Conservation (phyloP, 2,888 invertebrate species). For the Idaea dimidiata region DNA sequence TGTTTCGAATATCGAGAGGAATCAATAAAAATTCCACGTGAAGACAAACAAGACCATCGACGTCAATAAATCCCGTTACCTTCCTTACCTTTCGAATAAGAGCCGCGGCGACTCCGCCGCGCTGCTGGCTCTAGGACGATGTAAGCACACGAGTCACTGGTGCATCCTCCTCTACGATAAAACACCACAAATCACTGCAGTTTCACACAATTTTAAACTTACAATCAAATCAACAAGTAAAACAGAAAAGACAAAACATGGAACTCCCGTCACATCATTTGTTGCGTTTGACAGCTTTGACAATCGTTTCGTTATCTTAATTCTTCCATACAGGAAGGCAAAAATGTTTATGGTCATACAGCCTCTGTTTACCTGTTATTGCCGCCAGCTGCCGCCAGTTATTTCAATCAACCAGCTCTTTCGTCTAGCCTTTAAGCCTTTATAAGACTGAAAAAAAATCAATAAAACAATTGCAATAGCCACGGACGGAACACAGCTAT, state of each 20-base stretch:
- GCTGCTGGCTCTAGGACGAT: slow-evolving; percentile 35
- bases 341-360: not conserved
- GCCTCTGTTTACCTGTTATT: not conserved
- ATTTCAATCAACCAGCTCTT: too few relatives aligned
- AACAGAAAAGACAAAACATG: slow-evolving; percentile 66
- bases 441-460: too few relatives aligned
- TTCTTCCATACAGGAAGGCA: not conserved
- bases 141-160: slow-evolving; percentile 45
- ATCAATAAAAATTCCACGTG: slow-evolving; percentile 41
- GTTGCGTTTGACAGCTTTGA: slow-evolving; percentile 31
- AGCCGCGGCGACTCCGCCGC: slow-evolving; percentile 43
- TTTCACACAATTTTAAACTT: slow-evolving; percentile 49
- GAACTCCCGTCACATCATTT: slow-evolving; percentile 62
- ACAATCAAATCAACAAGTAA: slow-evolving; percentile 75
- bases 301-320: slow-evolving; percentile 17
- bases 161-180: slow-evolving; percentile 48
- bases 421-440: too few relatives aligned
- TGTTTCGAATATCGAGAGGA: slow-evolving; percentile 12
- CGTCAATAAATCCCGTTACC: slow-evolving; percentile 79
- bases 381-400: not conserved
- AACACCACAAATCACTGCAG: slow-evolving; percentile 48
- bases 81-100: slow-evolving; percentile 59
- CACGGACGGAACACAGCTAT: too few relatives aligned
- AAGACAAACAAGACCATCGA: slow-evolving; percentile 50
- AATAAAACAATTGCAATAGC: too few relatives aligned